Conservation (phyloP, 2,888 invertebrate genomes). For the Apocheima hispidaria region DNA sequence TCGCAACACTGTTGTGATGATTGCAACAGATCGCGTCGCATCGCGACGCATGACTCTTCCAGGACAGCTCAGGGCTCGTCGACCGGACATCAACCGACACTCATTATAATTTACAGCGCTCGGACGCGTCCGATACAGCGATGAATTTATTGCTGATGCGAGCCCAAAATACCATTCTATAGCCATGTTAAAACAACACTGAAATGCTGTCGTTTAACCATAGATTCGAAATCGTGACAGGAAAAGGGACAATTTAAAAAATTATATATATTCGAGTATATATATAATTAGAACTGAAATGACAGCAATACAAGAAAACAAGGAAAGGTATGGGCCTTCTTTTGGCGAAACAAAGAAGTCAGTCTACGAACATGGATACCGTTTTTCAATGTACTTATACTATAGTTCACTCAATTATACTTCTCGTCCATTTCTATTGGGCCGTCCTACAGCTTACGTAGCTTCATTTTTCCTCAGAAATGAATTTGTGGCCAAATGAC, state of each 20-base stretch:
- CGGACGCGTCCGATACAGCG: conserved; percentile 72
- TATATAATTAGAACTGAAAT: too few relatives aligned
- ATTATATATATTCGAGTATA: neutral
- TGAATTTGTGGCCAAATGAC: too few relatives aligned
- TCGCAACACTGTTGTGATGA: too few relatives aligned
- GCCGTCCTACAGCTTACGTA: too few relatives aligned
- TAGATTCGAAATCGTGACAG: conserved; percentile 22
- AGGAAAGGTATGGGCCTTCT: too few relatives aligned
- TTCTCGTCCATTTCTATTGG: too few relatives aligned
- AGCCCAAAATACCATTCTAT: conserved; percentile 71
- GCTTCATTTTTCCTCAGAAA: too few relatives aligned
- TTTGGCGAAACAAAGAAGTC: too few relatives aligned
- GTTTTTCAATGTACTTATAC: too few relatives aligned
- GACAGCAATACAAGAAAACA: too few relatives aligned
- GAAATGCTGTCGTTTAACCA: conserved; percentile 54
- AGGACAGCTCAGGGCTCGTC: conserved; percentile 44
- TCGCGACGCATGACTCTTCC: conserved; percentile 41
- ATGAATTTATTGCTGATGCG: conserved; percentile 79
- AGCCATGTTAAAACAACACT: conserved; percentile 69
- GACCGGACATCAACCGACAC: conserved; percentile 72
- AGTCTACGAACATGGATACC: too few relatives aligned
- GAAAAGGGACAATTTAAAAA: conserved; percentile 11
- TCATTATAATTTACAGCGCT: conserved; percentile 82
- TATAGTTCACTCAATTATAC: too few relatives aligned
- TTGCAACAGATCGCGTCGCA: conserved; percentile 30